phyloP scores from a whole-genome alignment of 1,140 invertebrate genomes.

The Drosophila tani region DNA sequence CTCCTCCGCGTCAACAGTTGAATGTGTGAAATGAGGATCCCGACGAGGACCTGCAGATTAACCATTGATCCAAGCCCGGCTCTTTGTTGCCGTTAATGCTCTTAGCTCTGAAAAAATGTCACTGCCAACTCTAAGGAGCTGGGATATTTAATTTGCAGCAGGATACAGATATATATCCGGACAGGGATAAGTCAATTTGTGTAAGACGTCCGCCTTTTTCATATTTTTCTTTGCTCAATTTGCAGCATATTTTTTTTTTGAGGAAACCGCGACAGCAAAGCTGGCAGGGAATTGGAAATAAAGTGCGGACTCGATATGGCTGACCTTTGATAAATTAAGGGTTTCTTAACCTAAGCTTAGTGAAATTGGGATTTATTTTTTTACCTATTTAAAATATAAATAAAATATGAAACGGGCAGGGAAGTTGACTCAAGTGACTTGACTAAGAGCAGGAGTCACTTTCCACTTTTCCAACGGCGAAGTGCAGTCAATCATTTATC shows the following conservation, averaged over 20 bases:
- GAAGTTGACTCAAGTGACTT: background rate
- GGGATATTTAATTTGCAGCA: slow-evolving; percentile 32
- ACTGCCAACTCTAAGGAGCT: slow-evolving; percentile 9
- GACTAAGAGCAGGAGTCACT: no score
- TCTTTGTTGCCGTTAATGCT: slow-evolving; percentile 32
- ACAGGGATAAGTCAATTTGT: slow-evolving; percentile 46
- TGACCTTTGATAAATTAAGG: no score
- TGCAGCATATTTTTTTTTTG: background rate
- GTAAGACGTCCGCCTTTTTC: slow-evolving; percentile 20
- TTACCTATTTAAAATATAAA: background rate
- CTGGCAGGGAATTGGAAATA: no score
- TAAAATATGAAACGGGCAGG: background rate
- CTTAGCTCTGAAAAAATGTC: slow-evolving; percentile 32
- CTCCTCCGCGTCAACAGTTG: slow-evolving; percentile 4
- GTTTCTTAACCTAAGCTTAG: no score
- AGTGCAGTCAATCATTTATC: slow-evolving; percentile 57
- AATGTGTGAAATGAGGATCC: slow-evolving; percentile 38
- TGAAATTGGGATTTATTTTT: no score
- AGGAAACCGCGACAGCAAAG: slow-evolving; percentile 15
- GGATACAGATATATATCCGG: slow-evolving; percentile 16
- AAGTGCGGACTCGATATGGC: no score
- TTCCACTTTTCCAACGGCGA: background rate
- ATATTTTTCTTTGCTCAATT: slow-evolving; percentile 12
- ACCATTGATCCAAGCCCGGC: slow-evolving; percentile 5
- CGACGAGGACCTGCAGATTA: slow-evolving; percentile 23